Base-by-base conservation (phyloP, 1,140 invertebrate genomes). In the Chionoecetes opilio region DNA sequence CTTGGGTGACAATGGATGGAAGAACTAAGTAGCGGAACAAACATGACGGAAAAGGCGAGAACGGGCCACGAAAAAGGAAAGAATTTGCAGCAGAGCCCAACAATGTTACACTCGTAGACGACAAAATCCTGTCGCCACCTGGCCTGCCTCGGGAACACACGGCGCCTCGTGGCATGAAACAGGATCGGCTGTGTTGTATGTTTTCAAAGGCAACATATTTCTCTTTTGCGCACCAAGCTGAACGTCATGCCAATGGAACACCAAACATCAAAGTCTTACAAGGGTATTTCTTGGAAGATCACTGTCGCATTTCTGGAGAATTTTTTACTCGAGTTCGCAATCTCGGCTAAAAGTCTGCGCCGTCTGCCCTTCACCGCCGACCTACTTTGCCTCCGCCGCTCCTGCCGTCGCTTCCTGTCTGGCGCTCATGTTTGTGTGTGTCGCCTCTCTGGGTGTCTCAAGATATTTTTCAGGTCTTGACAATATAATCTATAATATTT, bases 301-400 rank as follows among this genome's bases (percentile, higher is more conserved):
- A 26, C 63, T 75, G 21, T 75, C 63, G 63, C 26, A 75, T 75
- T 75, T n/a, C 63, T 14, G 8, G 53, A 75, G 63, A 75, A 75
- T 75, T 75, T n/a, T 75, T 75, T 75, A 75, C 63, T 75, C n/a
- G 63, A 75, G 63, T 75, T 75, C n/a, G 63, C 63, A 75, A 75
- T 75, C 63, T 75, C 63, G 6, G 63, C n/a, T 75, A 26, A 75
- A 75, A 75, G 63, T n/a, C 46, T 17, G 46, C 46, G 5, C 63
- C 2, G n/a, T 26, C 63, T 8, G 63, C 63, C 63, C 5, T 17
- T 5, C 46, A 75, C 21, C 63, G n/a, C 0, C 63, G 26, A 26
- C 63, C n/a, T 75, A 26, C 26, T 75, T 75, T 75, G 63, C 63
- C 6, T 11, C 63, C 6, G 63, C 21, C 21, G 63, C 63, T n/a